Percentiles rank a stretch among this genome's conserved stretches.
Conservation (phyloP, 2,888 invertebrate genomes). For the Macaria liturata region DNA sequence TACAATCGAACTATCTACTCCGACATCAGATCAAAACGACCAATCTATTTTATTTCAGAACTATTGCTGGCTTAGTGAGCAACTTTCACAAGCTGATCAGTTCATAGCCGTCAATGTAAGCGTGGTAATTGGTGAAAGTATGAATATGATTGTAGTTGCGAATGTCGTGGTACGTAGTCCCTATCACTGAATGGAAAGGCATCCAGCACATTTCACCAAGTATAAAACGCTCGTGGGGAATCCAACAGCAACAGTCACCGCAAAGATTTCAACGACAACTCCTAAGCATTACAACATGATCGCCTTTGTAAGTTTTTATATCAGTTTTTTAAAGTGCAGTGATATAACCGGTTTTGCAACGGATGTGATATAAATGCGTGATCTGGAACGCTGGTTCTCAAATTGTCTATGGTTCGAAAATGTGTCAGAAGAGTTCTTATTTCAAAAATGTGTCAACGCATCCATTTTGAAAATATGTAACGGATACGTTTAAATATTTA, state of each 20-base stretch:
- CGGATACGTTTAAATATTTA: too few species aligned
- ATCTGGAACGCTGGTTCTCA: slow-evolving; percentile 13
- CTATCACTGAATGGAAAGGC: slow-evolving; percentile 80
- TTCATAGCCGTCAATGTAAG: slow-evolving; percentile 41
- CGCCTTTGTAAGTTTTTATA: slow-evolving; percentile 72
- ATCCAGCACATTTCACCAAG: slow-evolving; percentile 71
- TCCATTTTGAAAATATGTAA: too few species aligned
- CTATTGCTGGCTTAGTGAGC: slow-evolving; percentile 39
- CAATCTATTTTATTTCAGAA: slow-evolving; percentile 11
- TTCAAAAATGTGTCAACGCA: too few species aligned
- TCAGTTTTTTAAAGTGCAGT: slow-evolving; percentile 26
- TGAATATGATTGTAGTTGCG: slow-evolving; percentile 18
- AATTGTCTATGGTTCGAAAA: slow-evolving; percentile 17
- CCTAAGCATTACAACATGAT: slow-evolving; percentile 75
- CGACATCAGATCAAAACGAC: slow-evolving; percentile 24
- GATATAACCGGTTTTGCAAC: slow-evolving; percentile 24
- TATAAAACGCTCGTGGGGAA: slow-evolving; percentile 73
- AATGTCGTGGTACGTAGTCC: slow-evolving; percentile 45
- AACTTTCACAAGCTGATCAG: accelerated
- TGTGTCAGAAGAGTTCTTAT: not conserved
- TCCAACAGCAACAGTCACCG: slow-evolving; percentile 69
- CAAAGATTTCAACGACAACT: slow-evolving; percentile 60
- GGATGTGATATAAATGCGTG: slow-evolving; percentile 18
- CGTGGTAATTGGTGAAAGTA: not conserved
- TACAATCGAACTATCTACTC: slow-evolving; percentile 48